phyloP scores from a whole-genome alignment of 1,140 invertebrate genomes.

The Drosophila setifemur region DNA sequence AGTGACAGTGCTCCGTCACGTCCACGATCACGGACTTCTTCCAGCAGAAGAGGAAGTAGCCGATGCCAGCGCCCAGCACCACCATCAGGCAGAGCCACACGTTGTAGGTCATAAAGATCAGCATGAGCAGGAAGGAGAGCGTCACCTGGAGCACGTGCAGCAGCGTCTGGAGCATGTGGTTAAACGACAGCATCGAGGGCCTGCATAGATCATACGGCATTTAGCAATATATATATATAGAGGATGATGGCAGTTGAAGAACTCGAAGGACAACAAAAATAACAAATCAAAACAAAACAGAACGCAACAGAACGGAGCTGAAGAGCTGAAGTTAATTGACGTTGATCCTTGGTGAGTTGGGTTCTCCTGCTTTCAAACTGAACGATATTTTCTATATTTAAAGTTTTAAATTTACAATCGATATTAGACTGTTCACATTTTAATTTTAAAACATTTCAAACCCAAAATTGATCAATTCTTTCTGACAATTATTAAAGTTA shows the following conservation, averaged over 20 bases:
- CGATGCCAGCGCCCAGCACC: slow-evolving; percentile 93
- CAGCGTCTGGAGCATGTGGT: slow-evolving; percentile 93
- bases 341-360: neutral
- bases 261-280: neutral
- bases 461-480: too few species aligned
- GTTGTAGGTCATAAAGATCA: slow-evolving; percentile 99
- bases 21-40: slow-evolving; percentile 94
- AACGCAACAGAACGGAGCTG: neutral
- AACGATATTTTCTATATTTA: too few species aligned
- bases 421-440: too few species aligned
- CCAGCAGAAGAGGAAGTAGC: slow-evolving; percentile 98
- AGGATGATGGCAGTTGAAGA: too few species aligned
- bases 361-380: neutral
- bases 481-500: too few species aligned
- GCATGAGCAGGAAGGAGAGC: slow-evolving; percentile 96
- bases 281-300: neutral
- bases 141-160: slow-evolving; percentile 95
- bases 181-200: slow-evolving; percentile 90
- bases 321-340: too few species aligned
- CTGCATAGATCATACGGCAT: too few species aligned
- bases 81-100: slow-evolving; percentile 95
- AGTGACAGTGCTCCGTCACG: slow-evolving; percentile 98
- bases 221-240: too few species aligned
- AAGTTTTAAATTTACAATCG: too few species aligned
- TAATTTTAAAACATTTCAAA: too few species aligned